A percentile compares a stretch with the other conserved stretches of the same genome.
phyloP scores from a whole-genome alignment of 2,888 invertebrate species.

The Eupithecia inturbata region DNA sequence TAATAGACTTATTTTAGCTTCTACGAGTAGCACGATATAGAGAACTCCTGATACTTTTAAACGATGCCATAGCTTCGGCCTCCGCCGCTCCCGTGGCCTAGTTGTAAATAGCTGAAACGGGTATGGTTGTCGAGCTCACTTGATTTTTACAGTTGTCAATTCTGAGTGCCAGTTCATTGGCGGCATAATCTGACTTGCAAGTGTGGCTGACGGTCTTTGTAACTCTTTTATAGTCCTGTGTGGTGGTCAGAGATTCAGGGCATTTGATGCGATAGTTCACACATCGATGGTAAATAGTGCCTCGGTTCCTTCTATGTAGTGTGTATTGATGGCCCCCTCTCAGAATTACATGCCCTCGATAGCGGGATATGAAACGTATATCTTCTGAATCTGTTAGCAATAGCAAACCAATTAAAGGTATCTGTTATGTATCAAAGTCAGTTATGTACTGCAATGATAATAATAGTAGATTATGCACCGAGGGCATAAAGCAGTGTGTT shows the following conservation, averaged over 20 bases:
- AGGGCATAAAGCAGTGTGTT: background rate
- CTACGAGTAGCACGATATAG: background rate
- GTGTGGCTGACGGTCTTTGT: background rate
- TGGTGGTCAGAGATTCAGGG: background rate
- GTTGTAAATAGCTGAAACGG: background rate
- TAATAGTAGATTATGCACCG: background rate
- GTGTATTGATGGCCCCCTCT: constrained; percentile 4
- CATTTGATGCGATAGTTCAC: background rate
- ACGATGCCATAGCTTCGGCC: background rate
- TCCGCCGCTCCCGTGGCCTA: background rate
- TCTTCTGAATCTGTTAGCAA: background rate
- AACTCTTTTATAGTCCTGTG: background rate
- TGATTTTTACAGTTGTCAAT: background rate
- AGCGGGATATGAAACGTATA: background rate
- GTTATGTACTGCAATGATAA: background rate
- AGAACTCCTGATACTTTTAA: constrained; percentile 1
- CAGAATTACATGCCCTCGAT: background rate
- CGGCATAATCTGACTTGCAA: constrained; percentile 3
- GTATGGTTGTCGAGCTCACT: background rate
- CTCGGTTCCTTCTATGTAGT: background rate
- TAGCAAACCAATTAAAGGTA: background rate
- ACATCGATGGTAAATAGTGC: background rate
- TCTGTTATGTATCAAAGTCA: background rate
- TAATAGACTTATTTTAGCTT: background rate
- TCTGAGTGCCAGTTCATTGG: background rate